Conservation (phyloP, 2,888 invertebrate species). For the Acanthosepion lycidas region DNA sequence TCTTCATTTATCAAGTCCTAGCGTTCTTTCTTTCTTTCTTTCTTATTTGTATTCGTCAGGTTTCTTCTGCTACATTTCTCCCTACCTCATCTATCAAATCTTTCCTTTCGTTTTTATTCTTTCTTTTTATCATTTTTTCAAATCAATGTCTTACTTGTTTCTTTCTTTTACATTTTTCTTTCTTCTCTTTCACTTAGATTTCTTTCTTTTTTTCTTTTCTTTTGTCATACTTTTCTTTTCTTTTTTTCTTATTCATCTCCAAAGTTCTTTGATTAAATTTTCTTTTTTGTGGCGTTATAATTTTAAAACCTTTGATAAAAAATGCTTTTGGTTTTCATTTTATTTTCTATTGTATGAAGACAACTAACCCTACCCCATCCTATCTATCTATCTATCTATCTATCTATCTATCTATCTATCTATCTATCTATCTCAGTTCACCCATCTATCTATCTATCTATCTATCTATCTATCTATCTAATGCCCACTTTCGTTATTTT, state of each 20-base stretch:
- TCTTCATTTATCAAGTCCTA: too few species aligned
- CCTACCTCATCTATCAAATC: background rate
- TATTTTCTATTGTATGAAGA: background rate
- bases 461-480: background rate
- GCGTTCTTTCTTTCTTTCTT: background rate
- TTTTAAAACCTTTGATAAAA: background rate
- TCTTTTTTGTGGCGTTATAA: background rate
- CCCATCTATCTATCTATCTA: background rate
- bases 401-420: background rate
- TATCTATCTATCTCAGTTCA: too few species aligned
- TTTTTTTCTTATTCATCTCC: background rate
- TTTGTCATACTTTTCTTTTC: background rate
- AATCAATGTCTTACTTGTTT: background rate
- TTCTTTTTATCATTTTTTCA: background rate
- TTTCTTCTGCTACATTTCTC: background rate
- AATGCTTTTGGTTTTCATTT: background rate
- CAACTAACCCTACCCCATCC: background rate
- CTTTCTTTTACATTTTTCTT: background rate
- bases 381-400: background rate
- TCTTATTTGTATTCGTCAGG: background rate
- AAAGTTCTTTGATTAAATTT: background rate
- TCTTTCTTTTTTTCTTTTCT: background rate
- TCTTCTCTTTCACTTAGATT: background rate
- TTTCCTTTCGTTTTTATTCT: background rate
- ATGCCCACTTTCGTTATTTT: background rate